Base-by-base conservation (phyloP, 2,113 vertebrate species). In the Felis chaus region DNA sequence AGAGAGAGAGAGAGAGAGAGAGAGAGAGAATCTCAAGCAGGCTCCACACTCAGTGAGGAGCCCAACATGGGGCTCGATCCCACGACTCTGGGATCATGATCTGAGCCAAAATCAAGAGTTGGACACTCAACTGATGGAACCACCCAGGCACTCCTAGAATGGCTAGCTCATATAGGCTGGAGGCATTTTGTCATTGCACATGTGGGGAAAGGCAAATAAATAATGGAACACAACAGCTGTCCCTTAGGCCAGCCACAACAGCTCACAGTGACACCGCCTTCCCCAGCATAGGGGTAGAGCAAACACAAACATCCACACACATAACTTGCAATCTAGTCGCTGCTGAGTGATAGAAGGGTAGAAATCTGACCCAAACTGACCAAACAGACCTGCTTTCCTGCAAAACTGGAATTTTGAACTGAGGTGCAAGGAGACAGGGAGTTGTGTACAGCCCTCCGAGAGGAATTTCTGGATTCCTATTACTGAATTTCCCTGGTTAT, bases 401-500 rank as follows among this genome's bases (percentile, higher is more conserved):
- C 8, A 50, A 50, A 92, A 81, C 6, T 80, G 9, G n/a, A 80
- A 85, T 85, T 97, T 74, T 92, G 69, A 74, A 61, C 55, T 57
- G 39, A 92, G 88, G 78, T 33, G 33, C 65, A 57, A 36, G 95
- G 41, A 95, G 73, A 95, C 78, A 25, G 31, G 23, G n/a, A 69
- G n/a, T 94, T 78, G 74, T 91, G 65, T 78, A 36, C 25, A 83
- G 41, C 7, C 83, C 50, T 57, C 4, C n/a, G 92, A 57, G 27
- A 85, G 6, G 79, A 74, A 8, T 61, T 94, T 80, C 89, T 66
- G 53, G 31, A 73, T 84, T 89, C 41, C 10, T 79, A 18, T 36
- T 78, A 55, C 68, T 78, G 41, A 82, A 57, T 94, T 94, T 73
- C 61, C 50, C 53, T 91, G 53, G 78, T 81, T 95, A 81, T 73